Evolutionary conservation across 2,797 vertebrate species (phyloP), one percentile per base, ranked within the genome.

Genomic region (Enteromius radiatus): DNA sequence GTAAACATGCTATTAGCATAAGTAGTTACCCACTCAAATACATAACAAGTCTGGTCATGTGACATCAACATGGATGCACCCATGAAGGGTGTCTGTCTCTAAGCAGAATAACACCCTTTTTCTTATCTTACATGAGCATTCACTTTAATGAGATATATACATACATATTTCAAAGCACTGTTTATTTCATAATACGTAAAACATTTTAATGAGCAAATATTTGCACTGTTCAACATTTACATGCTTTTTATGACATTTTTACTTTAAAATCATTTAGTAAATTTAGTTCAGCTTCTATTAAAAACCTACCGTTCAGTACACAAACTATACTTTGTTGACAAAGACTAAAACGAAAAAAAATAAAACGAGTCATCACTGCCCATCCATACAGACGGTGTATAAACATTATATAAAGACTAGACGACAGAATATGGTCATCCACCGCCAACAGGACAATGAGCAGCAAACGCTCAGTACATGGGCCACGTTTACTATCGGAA

Each of bases 401-500:
- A 76, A 74, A 87, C 52, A 47, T 38, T 19, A 73, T 4, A 11
- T 52, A 73, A 77, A 54, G 14, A 56, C 17, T 80, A 47, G 12
- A 36, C 31, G 33, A 49, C 19, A 52, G 5, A 69, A 54, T 56
- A 56, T 43, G 33, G 38, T 21, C 28, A 23, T 71, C 21, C 23
- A 67, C 81, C 63, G 74, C 73, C 49, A 75, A 69, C 59, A 75
- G 64, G 64, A 76, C 59, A 85, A 85, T 85, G 83, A 85, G 78
- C 6, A 75, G 74, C 71, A 84, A 21, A 63, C 64, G 65, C 73
- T 64, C 6, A 83, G 64, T 77, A 23, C 89, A 91, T 89, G 88
- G 92, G 92, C 92, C 93, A 94, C 93, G 93, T 92, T 93, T 91
- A 89, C 87, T 61, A 77, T 90, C 88, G 89, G 90, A 92, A 92